A percentile compares a stretch with the other conserved stretches of the same genome.
These are phyloP conservation scores for Thripadectes ignobilis DNA, from an alignment of 2,797 vertebrate genomes.

Conservation along the genomic window DNA sequence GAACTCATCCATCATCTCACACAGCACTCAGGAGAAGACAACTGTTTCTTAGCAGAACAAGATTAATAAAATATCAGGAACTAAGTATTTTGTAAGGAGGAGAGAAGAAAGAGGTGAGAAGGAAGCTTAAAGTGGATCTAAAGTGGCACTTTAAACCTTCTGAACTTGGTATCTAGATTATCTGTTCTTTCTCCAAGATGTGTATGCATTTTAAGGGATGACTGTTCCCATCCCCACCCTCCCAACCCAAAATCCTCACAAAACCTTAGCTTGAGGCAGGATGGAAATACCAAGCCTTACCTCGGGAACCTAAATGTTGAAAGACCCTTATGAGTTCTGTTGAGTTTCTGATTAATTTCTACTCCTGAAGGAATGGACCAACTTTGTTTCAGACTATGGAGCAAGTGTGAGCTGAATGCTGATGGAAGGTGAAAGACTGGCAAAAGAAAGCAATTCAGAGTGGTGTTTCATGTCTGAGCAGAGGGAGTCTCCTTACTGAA, in stretches of 20 bases:
- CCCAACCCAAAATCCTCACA: fast-evolving
- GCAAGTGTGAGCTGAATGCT: neutral
- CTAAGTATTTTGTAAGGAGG: neutral
- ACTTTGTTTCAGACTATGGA: neutral
- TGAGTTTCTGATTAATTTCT: neutral
- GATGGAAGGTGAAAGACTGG: neutral
- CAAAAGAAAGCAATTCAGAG: neutral
- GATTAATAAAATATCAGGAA: neutral
- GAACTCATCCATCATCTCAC: conserved; percentile 45
- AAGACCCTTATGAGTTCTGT: neutral
- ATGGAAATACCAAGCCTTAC: neutral
- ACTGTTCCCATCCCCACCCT: neutral
- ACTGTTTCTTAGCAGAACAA: neutral
- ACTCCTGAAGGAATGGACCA: neutral
- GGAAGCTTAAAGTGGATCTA: neutral
- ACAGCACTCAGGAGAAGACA: neutral
- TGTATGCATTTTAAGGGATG: fast-evolving
- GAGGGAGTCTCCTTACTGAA: neutral
- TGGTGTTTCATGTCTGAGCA: neutral
- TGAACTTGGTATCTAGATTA: neutral
- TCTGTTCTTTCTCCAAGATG: neutral
- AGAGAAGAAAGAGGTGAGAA: neutral
- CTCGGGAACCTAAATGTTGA: neutral
- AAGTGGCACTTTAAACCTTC: neutral
- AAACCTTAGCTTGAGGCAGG: neutral